Percentiles rank a stretch among this genome's conserved stretches.
Evolutionary conservation across 1,140 invertebrate genomes (phyloP).

Genomic region (Bombus pascuorum): DNA sequence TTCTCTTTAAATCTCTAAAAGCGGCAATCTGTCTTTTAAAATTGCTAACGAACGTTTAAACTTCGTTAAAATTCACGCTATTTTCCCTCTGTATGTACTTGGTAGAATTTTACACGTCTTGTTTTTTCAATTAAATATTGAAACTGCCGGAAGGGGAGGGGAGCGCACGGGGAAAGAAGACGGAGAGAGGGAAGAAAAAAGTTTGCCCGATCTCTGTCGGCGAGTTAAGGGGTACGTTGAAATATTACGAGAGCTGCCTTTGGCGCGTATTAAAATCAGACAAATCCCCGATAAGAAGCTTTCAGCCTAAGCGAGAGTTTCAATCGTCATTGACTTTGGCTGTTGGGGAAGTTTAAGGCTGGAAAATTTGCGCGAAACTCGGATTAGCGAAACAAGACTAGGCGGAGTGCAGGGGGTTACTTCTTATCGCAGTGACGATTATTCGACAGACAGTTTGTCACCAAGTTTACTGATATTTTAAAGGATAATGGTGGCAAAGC

Average conservation of each 20-base stretch:
- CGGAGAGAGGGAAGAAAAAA: conserved; percentile 9
- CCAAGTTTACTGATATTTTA: conserved; percentile 43
- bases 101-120: not conserved
- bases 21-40: conserved; percentile 28
- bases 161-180: not conserved
- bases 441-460: conserved; percentile 45
- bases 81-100: not conserved
- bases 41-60: not conserved
- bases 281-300: conserved; percentile 65
- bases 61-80: not conserved
- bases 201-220: conserved; percentile 21
- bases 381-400: conserved; percentile 48
- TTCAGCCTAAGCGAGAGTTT: conserved; percentile 53
- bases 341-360: conserved; percentile 54
- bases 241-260: conserved; percentile 57
- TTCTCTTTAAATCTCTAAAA: not conserved
- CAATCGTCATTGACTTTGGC: conserved; percentile 65
- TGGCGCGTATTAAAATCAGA: conserved; percentile 63
- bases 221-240: conserved; percentile 45
- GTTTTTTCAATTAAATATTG: not conserved
- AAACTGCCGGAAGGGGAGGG: not conserved
- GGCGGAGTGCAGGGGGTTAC: not conserved
- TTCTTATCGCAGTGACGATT: conserved; percentile 52
- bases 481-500: not conserved
- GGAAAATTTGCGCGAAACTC: conserved; percentile 56